Percentiles rank a stretch among this genome's conserved stretches.
phyloP scores from a whole-genome alignment of 2,888 invertebrate species.

The Campaea margaritaria region DNA sequence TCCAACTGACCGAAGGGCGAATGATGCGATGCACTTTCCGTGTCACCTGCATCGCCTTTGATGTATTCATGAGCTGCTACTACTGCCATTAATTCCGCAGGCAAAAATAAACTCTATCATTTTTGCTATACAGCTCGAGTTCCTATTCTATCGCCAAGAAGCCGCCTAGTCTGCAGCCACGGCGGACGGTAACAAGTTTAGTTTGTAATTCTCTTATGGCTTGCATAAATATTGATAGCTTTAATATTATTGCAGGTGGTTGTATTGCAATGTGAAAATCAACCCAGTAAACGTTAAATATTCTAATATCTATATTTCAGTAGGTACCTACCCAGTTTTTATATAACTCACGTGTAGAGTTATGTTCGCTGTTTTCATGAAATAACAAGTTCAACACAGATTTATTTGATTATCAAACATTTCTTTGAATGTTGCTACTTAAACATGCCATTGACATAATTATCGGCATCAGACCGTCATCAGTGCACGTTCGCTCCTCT shows the following conservation, averaged over 20 bases:
- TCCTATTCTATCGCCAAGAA: conserved; percentile 33
- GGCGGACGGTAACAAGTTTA: conserved; percentile 44
- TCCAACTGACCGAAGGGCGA: conserved; percentile 44
- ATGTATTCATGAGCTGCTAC: conserved; percentile 53
- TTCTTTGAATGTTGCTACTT: conserved; percentile 18
- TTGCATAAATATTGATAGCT: conserved; percentile 46
- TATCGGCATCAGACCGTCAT: conserved; percentile 51
- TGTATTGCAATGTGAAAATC: conserved; percentile 13
- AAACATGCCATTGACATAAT: conserved; percentile 33
- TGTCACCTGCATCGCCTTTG: conserved; percentile 47
- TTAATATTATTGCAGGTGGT: conserved; percentile 35
- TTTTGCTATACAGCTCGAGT: conserved; percentile 34
- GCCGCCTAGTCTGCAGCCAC: conserved; percentile 23
- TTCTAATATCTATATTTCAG: neutral
- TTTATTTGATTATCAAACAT: neutral
- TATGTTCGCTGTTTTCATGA: too few relatives aligned
- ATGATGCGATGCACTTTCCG: conserved; percentile 52
- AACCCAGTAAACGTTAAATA: neutral
- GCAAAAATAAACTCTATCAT: conserved; percentile 42
- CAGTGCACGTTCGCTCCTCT: conserved; percentile 46
- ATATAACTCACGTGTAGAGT: too few relatives aligned
- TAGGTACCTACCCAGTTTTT: neutral
- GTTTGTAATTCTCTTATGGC: conserved; percentile 46
- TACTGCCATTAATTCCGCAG: conserved; percentile 30
- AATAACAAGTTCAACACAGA: neutral